A percentile compares a stretch with the other conserved stretches of the same genome.
These are phyloP conservation scores for Leptoteleia sp. DNA, from an alignment of 1,140 invertebrate genomes.

Conservation along the genomic window DNA sequence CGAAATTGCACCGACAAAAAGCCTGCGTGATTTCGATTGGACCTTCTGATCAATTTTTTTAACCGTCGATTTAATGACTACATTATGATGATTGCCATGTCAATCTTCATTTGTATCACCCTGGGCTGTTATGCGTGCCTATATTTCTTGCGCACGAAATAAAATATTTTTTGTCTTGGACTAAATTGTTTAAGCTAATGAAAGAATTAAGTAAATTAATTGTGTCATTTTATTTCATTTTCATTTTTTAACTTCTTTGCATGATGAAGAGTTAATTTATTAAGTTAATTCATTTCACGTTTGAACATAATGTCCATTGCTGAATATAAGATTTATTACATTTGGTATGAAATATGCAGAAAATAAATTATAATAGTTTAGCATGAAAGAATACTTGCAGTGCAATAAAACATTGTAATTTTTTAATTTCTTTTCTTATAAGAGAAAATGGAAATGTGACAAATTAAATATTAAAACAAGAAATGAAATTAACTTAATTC, in stretches of 20 bases:
- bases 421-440: too few species aligned
- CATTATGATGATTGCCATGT: slow-evolving; percentile 76
- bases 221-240: background rate
- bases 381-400: too few species aligned
- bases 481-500: too few species aligned
- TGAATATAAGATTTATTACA: too few species aligned
- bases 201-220: slow-evolving; percentile 4
- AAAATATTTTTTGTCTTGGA: slow-evolving; percentile 1
- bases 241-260: background rate
- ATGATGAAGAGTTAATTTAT: background rate
- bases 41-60: slow-evolving; percentile 59
- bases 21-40: slow-evolving; percentile 68
- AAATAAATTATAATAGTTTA: too few species aligned
- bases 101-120: slow-evolving; percentile 74
- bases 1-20: slow-evolving; percentile 71
- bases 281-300: background rate
- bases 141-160: slow-evolving; percentile 11
- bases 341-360: too few species aligned
- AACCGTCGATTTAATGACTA: slow-evolving; percentile 67
- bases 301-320: too few species aligned
- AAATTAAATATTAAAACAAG: too few species aligned
- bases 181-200: slow-evolving; percentile 16
- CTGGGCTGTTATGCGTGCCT: slow-evolving; percentile 8
- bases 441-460: too few species aligned
- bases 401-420: too few species aligned